phyloP scores from a whole-genome alignment of 2,797 vertebrate genomes.

The Cephalopachus bancanus region DNA sequence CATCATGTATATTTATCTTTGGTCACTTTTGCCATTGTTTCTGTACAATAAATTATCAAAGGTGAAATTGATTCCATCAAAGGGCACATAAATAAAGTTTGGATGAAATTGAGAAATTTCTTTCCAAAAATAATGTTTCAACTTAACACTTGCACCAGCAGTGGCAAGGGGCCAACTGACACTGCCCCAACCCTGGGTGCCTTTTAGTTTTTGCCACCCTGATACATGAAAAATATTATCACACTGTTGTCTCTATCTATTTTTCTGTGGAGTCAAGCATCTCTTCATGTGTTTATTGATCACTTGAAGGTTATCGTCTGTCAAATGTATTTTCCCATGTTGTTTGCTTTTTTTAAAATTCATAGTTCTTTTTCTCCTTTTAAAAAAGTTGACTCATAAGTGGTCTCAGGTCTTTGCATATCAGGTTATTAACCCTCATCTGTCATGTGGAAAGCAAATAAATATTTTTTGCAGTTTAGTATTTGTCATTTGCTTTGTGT shows the following conservation, averaged over 20 bases:
- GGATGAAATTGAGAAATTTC: conserved; percentile 16
- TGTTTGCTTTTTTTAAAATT: not conserved
- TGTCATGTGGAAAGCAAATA: not conserved
- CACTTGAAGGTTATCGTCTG: not conserved
- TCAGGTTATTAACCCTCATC: not conserved
- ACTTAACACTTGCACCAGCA: not conserved
- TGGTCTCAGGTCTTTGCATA: not conserved
- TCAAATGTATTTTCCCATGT: not conserved
- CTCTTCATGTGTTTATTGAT: not conserved
- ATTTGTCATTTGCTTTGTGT: conserved; percentile 4
- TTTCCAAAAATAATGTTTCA: not conserved
- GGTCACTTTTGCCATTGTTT: conserved; percentile 29
- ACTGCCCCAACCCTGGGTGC: not conserved
- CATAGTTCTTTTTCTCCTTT: not conserved
- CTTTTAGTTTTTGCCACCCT: not conserved
- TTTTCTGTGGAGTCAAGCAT: not conserved
- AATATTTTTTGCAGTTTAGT: conserved; percentile 11
- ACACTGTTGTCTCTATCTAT: not conserved
- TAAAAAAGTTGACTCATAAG: not conserved
- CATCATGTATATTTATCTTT: not conserved
- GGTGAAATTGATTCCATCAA: not conserved
- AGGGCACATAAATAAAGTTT: not conserved
- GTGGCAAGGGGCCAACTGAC: not conserved
- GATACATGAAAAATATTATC: not conserved
- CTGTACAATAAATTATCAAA: conserved; percentile 29